A percentile compares a stretch with the other conserved stretches of the same genome.
Evolutionary conservation across 1,140 invertebrate genomes (phyloP).

Genomic region (Neodiprion lecontei): DNA sequence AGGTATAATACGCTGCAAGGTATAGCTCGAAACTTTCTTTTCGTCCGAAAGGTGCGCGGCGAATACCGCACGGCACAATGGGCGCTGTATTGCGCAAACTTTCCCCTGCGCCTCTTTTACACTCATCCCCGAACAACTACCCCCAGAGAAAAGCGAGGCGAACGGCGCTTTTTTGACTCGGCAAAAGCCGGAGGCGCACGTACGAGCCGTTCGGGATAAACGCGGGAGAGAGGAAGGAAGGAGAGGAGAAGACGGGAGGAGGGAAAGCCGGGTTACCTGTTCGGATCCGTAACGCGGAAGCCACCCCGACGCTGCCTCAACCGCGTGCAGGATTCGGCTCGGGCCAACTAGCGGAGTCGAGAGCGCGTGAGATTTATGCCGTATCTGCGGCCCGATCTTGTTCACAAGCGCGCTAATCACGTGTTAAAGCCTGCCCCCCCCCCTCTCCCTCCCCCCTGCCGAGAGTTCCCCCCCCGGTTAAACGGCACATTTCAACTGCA

Average conservation of each 20-base stretch:
- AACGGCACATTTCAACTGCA: background rate
- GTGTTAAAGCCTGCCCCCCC: conserved; percentile 30
- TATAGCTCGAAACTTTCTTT: conserved; percentile 51
- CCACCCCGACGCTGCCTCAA: background rate
- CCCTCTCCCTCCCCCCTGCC: background rate
- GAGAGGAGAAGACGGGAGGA: background rate
- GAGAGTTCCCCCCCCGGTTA: background rate
- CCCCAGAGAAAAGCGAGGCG: background rate
- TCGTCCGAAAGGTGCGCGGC: conserved; percentile 17
- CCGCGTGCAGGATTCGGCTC: background rate
- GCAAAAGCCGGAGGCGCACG: background rate
- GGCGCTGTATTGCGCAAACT: conserved; percentile 48
- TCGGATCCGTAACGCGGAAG: conserved; percentile 7
- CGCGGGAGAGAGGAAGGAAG: too few relatives aligned
- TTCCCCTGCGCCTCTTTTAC: conserved; percentile 34
- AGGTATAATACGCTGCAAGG: too few relatives aligned
- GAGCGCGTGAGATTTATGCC: conserved; percentile 9
- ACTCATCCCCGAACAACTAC: background rate
- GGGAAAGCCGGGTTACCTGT: background rate
- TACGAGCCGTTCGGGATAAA: background rate
- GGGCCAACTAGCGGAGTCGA: background rate
- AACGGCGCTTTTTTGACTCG: background rate
- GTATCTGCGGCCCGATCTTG: conserved; percentile 31
- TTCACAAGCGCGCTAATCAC: conserved; percentile 44
- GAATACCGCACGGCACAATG: conserved; percentile 33